Conservation (phyloP, 1,140 invertebrate species). For the Lethocerus indicus region DNA sequence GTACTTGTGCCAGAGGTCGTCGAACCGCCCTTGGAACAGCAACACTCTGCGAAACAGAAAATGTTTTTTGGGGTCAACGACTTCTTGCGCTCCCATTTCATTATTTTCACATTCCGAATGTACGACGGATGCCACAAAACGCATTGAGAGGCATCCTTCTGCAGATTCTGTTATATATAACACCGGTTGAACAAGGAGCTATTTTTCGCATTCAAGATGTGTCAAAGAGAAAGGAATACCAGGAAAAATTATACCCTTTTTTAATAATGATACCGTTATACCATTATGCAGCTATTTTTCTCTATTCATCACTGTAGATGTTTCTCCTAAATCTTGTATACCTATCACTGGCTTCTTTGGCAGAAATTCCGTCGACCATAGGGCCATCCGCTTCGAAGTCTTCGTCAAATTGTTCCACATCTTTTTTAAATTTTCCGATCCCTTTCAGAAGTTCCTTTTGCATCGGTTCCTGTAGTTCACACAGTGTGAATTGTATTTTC, state of each 20-base stretch:
- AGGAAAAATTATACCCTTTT: not conserved
- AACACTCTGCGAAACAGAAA: conserved; percentile 31
- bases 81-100: not conserved
- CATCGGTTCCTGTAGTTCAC: conserved; percentile 57
- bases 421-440: conserved; percentile 44
- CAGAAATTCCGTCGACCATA: conserved; percentile 61
- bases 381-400: conserved; percentile 64
- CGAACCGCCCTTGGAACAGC: conserved; percentile 57
- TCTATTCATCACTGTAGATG: not conserved
- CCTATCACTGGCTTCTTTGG: conserved; percentile 68
- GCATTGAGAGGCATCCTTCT: not conserved
- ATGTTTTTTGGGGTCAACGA: not conserved
- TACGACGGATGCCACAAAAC: not conserved
- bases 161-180: not conserved
- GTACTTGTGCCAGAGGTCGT: conserved; percentile 60
- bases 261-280: not conserved
- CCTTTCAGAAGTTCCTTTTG: conserved; percentile 50
- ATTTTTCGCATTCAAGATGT: not conserved
- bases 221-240: not conserved
- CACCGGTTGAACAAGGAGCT: not conserved
- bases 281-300: not conserved
- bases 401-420: conserved; percentile 48
- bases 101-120: not conserved
- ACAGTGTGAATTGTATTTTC: conserved; percentile 39
- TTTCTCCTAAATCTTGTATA: conserved; percentile 16